Base-by-base conservation (phyloP, 2,888 invertebrate genomes). In the Aleiodes alternator region DNA sequence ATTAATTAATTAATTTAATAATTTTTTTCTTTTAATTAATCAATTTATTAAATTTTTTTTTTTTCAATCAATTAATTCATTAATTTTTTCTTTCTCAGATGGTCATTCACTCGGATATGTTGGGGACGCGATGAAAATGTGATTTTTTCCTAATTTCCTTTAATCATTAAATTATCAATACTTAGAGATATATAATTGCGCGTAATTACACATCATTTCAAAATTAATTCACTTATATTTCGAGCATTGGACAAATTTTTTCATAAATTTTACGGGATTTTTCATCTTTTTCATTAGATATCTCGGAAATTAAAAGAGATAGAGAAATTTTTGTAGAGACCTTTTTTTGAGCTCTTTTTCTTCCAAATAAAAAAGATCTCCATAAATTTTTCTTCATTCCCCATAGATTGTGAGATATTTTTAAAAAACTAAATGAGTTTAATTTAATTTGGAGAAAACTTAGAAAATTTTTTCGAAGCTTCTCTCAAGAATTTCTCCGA, bases 21-120 rank as follows among this genome's bases (percentile, higher is more conserved):
- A 23, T 23, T 23, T 23, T 23, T 31, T 69, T 29, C 57, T 51
- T 68, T 9, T 53, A 50, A 78, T 34, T 72, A 69, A 43, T 23
- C 2, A 23, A 23, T 23, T 23, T 23, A 23, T 23, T 23, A 23
- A 23, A n/a, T n/a, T n/a, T n/a, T 23, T 23, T 23, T 23, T 23
- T 23, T 23, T 23, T 23, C 23, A 23, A 23, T 23, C 23, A 23
- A 23, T 69, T 57, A 23, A 23, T 69, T 57, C 29, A 61, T 38
- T 64, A 23, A 43, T 48, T 70, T 57, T 43, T 66, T 38, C 55
- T 23, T 38, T 48, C 23, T 61, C 80, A 12, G 64, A 11, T 64
- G 79, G 77, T 79, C 81, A 83, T 83, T 83, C 76, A 77, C 79
- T 83, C 80, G 79, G 82, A 83, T 84, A 84, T 84, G 83, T 84